phyloP scores from a whole-genome alignment of 2,888 invertebrate genomes.

The Ornithoptera priamus region DNA sequence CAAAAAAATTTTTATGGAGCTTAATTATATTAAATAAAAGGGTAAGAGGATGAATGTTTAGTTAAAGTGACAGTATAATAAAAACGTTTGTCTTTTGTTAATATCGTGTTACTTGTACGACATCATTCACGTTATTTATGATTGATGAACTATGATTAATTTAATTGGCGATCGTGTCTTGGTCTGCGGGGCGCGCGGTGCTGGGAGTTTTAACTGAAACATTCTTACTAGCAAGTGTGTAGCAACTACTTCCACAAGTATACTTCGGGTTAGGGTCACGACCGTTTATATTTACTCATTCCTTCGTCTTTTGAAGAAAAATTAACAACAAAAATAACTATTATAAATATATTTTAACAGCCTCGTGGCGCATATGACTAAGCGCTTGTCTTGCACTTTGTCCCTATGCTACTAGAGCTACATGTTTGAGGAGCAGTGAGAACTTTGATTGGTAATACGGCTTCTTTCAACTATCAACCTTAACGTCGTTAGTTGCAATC shows the following conservation, averaged over 20 bases:
- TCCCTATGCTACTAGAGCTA: no score
- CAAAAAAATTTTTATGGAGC: no score
- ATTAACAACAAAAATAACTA: neutral
- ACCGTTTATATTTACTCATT: neutral
- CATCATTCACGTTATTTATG: conserved; percentile 18
- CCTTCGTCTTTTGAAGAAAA: neutral
- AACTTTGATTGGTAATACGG: no score
- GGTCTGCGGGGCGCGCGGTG: conserved; percentile 7
- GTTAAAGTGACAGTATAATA: neutral
- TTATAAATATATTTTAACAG: neutral
- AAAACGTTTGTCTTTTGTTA: conserved; percentile 2
- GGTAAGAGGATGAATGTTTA: neutral
- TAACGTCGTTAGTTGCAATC: no score
- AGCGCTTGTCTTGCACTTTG: no score
- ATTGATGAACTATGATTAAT: conserved; percentile 19
- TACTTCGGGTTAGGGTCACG: conserved; percentile 14
- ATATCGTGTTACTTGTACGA: conserved; percentile 3
- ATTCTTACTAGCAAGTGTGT: conserved; percentile 7
- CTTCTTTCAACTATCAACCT: no score
- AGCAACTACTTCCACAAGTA: neutral
- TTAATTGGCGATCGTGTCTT: conserved; percentile 26
- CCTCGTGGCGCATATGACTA: neutral
- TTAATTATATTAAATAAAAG: no score
- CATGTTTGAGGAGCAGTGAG: no score
- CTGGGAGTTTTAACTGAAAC: conserved; percentile 6